Evolutionary conservation across 53 echinoderm and acorn worm genomes (phyloP), one percentile per base, ranked within the genome.

Genomic region (Temnopleurus reevesii): DNA sequence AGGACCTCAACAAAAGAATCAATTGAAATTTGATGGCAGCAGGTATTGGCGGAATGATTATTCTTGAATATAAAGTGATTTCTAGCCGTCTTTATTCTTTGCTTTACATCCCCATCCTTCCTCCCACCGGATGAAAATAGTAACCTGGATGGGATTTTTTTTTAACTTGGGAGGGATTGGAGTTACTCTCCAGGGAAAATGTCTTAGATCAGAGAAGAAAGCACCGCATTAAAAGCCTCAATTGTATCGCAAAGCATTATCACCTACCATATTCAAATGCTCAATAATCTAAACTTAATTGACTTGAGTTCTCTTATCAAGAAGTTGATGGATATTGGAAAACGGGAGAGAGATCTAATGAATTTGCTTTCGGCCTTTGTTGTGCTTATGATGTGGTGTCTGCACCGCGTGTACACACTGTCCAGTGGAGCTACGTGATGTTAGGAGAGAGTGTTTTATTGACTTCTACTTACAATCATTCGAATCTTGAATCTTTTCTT

Each of bases 11-110:
- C 46, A 6, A 3, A 47, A 79, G 30, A 79, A 79, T 79, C 46
- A 47, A 79, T 79, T 79, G 29, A 79, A 79, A 49, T 79, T 49
- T 79, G 45, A 49, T 79, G 79, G 79, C 28, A 46, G 49, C 49
- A 49, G 79, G 79, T 79, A 79, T 79, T 79, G 79, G 28, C 18
- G 49, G 77, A 47, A 30, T 46, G 49, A 23, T 21, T 43, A 38
- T 71, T 71, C 23, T 5, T 21, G 71, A 71, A 71, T 71, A 71
- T 41, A 71, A 71, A 71, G 71, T 71, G 71, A 71, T 71, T 43
- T 71, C 43, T 41, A 21, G 71, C 71, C 1, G 19, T 71, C 36
- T 71, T 21, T 3, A 6, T 4, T 49, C 49, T 49, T 17, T 49
- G n/a, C 38, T 18, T 5, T 18, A 9, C 41, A n/a, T 41, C 21